These are phyloP conservation scores for Zapus hudsonius DNA, from an alignment of 2,113 vertebrate species.

Conservation along the genomic window DNA sequence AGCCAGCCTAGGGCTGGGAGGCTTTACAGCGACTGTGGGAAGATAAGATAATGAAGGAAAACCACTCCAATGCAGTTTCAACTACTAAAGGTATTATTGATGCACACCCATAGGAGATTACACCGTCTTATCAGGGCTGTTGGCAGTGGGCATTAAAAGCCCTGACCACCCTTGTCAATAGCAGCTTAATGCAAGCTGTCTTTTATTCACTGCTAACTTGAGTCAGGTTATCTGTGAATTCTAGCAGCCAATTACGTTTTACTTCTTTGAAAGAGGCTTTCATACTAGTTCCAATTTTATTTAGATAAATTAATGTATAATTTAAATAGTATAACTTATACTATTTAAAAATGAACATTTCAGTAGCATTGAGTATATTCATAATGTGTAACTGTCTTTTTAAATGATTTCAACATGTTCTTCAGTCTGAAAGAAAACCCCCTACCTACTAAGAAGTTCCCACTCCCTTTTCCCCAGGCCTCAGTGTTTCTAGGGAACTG, in stretches of 20 bases:
- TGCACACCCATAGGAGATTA: not conserved
- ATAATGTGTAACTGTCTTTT: not conserved
- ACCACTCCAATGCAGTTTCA: not conserved
- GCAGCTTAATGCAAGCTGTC: not conserved
- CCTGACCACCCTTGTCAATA: not conserved
- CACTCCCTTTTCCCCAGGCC: not conserved
- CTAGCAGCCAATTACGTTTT: not conserved
- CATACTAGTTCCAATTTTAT: not conserved
- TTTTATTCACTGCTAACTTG: constrained; percentile 12
- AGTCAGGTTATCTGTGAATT: not conserved
- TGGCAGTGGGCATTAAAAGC: not conserved
- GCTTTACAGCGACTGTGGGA: not conserved
- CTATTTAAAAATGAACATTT: not conserved
- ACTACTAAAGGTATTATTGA: not conserved
- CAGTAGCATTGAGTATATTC: not conserved
- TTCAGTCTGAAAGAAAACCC: not conserved
- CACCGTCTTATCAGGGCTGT: not conserved
- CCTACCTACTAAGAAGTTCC: not conserved
- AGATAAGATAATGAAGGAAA: not conserved
- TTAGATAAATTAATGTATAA: not conserved
- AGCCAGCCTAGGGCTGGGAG: not conserved
- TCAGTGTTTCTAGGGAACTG: not conserved
- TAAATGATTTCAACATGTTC: not conserved
- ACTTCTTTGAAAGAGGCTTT: constrained; percentile 47
- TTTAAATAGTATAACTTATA: no score